Evolutionary conservation across 2,888 invertebrate species (phyloP).

Genomic region (Gisinianus flammeolus): DNA sequence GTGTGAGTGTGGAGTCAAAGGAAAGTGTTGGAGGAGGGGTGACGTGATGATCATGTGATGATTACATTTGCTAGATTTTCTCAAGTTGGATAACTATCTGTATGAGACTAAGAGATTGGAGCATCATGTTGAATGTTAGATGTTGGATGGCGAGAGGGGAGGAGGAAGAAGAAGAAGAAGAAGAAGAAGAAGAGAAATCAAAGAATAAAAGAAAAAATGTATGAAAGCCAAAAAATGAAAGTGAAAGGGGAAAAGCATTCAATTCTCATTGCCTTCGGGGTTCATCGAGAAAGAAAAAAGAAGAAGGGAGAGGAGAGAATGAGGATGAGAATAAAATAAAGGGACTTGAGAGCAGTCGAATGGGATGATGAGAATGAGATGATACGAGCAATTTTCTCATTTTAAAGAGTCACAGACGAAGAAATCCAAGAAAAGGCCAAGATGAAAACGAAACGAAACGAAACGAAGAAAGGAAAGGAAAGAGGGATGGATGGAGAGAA

Average conservation of each 20-base stretch:
- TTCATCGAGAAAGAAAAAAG: constrained; percentile 11
- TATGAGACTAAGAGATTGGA: too few species aligned
- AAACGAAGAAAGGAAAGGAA: not conserved
- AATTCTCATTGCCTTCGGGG: constrained; percentile 24
- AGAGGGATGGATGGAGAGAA: not conserved
- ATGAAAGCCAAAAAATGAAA: too few species aligned
- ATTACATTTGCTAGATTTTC: too few species aligned
- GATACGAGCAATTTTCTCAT: constrained; percentile 32
- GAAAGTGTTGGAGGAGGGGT: too few species aligned
- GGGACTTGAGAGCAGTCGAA: not conserved
- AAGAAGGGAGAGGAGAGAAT: not conserved
- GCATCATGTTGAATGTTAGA: too few species aligned
- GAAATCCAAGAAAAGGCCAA: not conserved
- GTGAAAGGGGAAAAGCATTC: not conserved
- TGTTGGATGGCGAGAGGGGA: too few species aligned
- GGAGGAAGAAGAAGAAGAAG: constrained; percentile 14
- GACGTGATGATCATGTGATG: too few species aligned
- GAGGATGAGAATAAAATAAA: not conserved
- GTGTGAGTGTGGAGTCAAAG: too few species aligned
- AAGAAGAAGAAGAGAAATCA: too few species aligned
- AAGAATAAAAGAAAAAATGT: too few species aligned
- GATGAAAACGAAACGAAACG: constrained; percentile 6
- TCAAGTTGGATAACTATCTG: too few species aligned
- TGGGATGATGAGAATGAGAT: constrained; percentile 1
- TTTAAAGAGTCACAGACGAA: constrained; percentile 14